phyloP scores from a whole-genome alignment of 92 coral and sea anemone genomes.

The Micromussa lordhowensis region DNA sequence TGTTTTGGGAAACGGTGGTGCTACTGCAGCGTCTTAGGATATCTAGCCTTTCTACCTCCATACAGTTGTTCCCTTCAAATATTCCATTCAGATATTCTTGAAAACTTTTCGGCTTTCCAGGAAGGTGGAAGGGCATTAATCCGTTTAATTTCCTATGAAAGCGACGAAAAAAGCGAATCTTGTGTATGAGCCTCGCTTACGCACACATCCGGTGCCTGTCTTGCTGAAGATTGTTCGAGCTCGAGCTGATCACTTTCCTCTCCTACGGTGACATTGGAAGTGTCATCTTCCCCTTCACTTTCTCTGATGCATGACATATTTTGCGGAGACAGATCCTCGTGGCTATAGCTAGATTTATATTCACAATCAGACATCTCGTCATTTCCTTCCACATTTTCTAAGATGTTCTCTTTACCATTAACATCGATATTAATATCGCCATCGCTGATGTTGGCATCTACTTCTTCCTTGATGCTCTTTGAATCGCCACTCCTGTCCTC shows the following conservation, averaged over 20 bases:
- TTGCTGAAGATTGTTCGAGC: slow-evolving; percentile 19
- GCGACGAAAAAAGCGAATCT: background rate
- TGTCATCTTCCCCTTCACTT: slow-evolving; percentile 20
- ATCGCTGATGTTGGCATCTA: slow-evolving; percentile 13
- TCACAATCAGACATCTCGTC: background rate
- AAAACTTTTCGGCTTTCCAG: background rate
- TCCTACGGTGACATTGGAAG: slow-evolving; percentile 17
- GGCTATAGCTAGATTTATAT: slow-evolving; percentile 8
- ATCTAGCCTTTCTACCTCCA: background rate
- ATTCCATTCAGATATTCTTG: background rate
- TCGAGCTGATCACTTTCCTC: slow-evolving; percentile 18
- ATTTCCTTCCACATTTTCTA: slow-evolving; percentile 15
- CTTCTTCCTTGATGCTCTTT: background rate
- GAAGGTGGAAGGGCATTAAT: background rate
- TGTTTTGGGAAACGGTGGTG: background rate
- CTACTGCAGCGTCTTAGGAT: background rate
- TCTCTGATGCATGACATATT: slow-evolving; percentile 23
- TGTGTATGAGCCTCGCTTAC: slow-evolving; percentile 13
- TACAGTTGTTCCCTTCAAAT: background rate
- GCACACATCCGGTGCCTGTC: slow-evolving; percentile 26
- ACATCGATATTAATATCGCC: slow-evolving; percentile 10
- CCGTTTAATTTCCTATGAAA: background rate
- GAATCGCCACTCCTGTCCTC: slow-evolving; percentile 4
- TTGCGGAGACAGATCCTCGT: background rate
- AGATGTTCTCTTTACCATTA: slow-evolving; percentile 3